Conservation (phyloP, 2,797 vertebrate genomes). For the Pangasius djambal region DNA sequence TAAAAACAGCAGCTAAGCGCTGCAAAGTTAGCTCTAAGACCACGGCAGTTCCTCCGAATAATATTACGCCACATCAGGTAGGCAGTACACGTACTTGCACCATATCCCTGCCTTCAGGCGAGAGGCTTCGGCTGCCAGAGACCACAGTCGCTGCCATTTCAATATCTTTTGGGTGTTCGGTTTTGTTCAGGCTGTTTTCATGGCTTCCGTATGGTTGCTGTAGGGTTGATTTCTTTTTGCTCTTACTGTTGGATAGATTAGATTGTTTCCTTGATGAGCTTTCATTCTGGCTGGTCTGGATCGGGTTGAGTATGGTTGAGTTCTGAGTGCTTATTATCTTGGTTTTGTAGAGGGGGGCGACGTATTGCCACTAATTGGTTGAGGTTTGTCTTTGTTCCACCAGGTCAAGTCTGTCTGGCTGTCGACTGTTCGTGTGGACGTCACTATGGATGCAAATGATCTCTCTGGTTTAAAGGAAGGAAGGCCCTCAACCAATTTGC, state of each 20-base stretch:
- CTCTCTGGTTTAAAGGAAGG: too few relatives aligned
- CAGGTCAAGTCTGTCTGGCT: too few relatives aligned
- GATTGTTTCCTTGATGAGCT: background rate
- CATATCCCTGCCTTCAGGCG: background rate
- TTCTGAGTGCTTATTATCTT: background rate
- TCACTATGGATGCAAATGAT: too few relatives aligned
- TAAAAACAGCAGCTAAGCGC: background rate
- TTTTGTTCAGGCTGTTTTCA: background rate
- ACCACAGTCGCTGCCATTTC: background rate
- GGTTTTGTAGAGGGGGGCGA: too few relatives aligned
- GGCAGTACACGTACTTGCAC: background rate
- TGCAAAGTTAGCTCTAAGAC: background rate
- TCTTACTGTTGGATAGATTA: background rate
- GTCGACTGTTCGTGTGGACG: too few relatives aligned
- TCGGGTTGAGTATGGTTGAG: background rate
- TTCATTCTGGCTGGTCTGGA: background rate
- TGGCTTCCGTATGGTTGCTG: background rate
- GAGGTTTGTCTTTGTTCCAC: too few relatives aligned
- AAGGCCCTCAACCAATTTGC: background rate
- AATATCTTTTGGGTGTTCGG: background rate
- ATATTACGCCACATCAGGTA: background rate
- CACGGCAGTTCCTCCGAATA: background rate
- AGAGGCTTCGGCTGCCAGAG: background rate
- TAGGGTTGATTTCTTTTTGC: background rate
- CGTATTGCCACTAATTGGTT: background rate